phyloP scores from a whole-genome alignment of 2,888 invertebrate species.

The Leptothorax acervorum region DNA sequence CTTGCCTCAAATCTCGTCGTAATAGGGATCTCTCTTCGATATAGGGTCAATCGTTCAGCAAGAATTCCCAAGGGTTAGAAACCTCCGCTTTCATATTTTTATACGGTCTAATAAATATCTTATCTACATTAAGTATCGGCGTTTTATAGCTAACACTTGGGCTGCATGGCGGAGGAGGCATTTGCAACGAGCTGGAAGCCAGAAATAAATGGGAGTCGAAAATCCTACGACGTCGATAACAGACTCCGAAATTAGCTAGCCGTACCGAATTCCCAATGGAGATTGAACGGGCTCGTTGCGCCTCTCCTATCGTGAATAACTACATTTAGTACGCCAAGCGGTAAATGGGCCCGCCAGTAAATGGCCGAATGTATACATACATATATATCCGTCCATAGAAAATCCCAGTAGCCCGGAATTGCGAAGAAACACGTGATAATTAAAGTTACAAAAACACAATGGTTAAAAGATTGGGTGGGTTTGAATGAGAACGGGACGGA shows the following conservation, averaged over 20 bases:
- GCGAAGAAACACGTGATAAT: conserved; percentile 74
- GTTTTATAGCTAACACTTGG: conserved; percentile 14
- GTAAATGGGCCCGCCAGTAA: conserved; percentile 73
- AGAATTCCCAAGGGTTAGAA: conserved; percentile 1
- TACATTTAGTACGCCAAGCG: conserved; percentile 71
- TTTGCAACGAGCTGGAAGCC: conserved; percentile 59
- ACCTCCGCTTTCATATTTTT: conserved; percentile 3
- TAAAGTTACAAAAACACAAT: conserved; percentile 75
- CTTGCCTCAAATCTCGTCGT: conserved; percentile 18
- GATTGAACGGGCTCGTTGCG: conserved; percentile 75
- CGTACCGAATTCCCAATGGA: conserved; percentile 77
- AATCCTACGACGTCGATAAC: conserved; percentile 77
- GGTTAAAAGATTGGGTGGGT: conserved; percentile 48
- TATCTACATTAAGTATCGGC: conserved; percentile 40
- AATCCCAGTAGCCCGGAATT: conserved; percentile 73
- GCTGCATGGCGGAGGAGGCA: conserved; percentile 9
- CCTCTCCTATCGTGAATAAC: conserved; percentile 76
- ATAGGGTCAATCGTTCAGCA: conserved; percentile 5
- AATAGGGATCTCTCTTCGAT: conserved; percentile 15
- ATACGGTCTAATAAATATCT: conserved; percentile 29
- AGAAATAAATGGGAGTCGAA: conserved; percentile 74
- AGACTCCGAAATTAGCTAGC: conserved; percentile 76
- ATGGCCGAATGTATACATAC: conserved; percentile 63
- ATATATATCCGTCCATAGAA: conserved; percentile 52
- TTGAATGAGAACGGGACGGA: conserved; percentile 7